A percentile compares a stretch with the other conserved stretches of the same genome.
Evolutionary conservation across 2,888 invertebrate species (phyloP).

Genomic region (Rambutsinella grinnellia): DNA sequence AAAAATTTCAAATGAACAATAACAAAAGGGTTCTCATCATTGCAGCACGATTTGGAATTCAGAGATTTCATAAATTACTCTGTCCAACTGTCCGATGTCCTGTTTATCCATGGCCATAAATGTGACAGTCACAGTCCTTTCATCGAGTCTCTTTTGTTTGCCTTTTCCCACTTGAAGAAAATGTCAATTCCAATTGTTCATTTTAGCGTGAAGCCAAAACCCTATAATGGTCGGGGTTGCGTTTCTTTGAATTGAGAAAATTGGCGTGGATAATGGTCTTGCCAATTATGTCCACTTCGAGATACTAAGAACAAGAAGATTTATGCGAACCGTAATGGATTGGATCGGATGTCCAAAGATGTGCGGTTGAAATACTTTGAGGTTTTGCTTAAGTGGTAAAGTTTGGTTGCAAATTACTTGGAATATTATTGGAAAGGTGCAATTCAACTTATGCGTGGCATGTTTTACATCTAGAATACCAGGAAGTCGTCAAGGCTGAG

Average conservation of each 20-base stretch:
- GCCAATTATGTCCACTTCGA: constrained; percentile 18
- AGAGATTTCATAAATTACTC: too few relatives aligned
- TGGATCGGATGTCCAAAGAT: too few relatives aligned
- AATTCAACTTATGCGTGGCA: too few relatives aligned
- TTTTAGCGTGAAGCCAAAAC: constrained; percentile 38
- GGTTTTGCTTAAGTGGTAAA: too few relatives aligned
- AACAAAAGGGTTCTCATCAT: constrained; percentile 40
- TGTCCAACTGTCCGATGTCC: too few relatives aligned
- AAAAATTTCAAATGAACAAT: constrained; percentile 31
- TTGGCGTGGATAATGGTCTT: constrained; percentile 26
- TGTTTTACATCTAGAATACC: constrained; percentile 10
- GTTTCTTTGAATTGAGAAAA: neutral
- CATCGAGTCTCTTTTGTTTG: constrained; percentile 29
- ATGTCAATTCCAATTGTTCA: constrained; percentile 47
- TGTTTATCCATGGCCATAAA: too few relatives aligned
- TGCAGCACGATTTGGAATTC: too few relatives aligned
- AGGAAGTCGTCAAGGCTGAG: constrained; percentile 35
- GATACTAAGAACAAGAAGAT: neutral
- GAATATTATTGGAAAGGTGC: too few relatives aligned
- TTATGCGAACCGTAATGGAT: neutral
- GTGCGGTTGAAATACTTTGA: too few relatives aligned
- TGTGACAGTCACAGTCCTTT: too few relatives aligned
- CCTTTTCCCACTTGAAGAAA: constrained; percentile 6
- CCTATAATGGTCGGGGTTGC: neutral
- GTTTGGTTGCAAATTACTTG: too few relatives aligned